Base-by-base conservation (phyloP, 2,888 invertebrate genomes). In the Phlogophora meticulosa region DNA sequence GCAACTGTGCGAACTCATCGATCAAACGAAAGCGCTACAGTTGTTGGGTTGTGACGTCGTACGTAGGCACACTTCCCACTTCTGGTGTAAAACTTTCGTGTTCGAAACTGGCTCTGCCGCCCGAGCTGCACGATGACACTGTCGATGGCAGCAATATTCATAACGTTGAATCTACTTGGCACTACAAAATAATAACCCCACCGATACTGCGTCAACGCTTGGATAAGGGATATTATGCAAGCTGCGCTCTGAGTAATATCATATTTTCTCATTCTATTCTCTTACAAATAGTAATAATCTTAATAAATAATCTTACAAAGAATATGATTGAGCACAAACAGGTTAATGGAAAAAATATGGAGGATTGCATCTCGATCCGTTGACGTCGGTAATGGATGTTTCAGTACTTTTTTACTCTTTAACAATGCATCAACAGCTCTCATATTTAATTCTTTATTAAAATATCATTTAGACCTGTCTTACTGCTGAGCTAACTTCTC, bases 1-100 rank as follows among this genome's bases (percentile, higher is more conserved):
- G 89, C 83, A 88, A 91, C 88, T 87, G 87, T 87, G 85, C 76
- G 82, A 88, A 86, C 88, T 89, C 92, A 93, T 93, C 92, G 92
- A 93, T 93, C 93, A 93, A 91, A 90, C 86, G 80, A 72, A 84
- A 86, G 82, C 81, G 80, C 78, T 80, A 81, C 81, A 83, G 68
- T 74, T 80, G 72, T 57, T 61, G 56, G 61, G 52, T 61, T 72
- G 43, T 71, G 81, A 82, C 80, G 78, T 78, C 72, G 71, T 74
- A 76, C 58, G 78, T 78, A 78, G 76, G 71, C 78, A 71, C 82
- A 79, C 76, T 76, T 79, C 63, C 72, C 80, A 82, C 74, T 83
- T 77, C 78, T 75, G 69, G 78, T 67, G 75, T 75, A 81, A 85
- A 90, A 77, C 82, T 80, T 86, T 82, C 80, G 82, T 85, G 80